Evolutionary conservation across 2,888 invertebrate species (phyloP), one percentile per base, ranked within the genome.

Genomic region (Brassicogethes aeneus): DNA sequence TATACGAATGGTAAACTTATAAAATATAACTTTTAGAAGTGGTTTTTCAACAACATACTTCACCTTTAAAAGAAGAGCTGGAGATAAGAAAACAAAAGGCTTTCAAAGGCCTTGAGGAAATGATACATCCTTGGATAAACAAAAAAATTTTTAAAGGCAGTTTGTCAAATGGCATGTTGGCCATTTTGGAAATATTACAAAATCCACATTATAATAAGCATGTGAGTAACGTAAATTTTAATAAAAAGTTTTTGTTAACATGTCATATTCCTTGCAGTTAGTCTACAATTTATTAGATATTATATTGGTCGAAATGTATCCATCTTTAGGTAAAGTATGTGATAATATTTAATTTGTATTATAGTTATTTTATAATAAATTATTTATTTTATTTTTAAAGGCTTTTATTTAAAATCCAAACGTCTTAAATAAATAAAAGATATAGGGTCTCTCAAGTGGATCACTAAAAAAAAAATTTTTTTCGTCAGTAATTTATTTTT

Each of bases 211-310:
- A 75, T 2, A 81, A 81, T 51, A 81, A 81, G 64, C 77, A 78
- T 54, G 64, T 62, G 45, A 37, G 39, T 42, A 42, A 10, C 7
- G 23, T 10, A 23, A 7, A 7, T 23, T 23, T 23, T 23, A 23
- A 23, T 5, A 10, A 10, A 23, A 23, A 10, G 5, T 5, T 10
- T 23, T 7, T 23, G 23, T 23, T 7, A 23, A 7, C 23, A 23
- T 5, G 23, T 7, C 41, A 47, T 32, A 35, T 42, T 14, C 41
- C 44, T 17, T 61, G 47, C 46, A 67, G 79, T 68, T 91, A 51
- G 79, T 80, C 46, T 90, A 91, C 66, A 79, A 82, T 53, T 69
- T 91, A 39, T 65, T 92, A 51, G 93, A 93, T 64, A 72, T 83
- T 39, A 71, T 88, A 40, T 57, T 88, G 17, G 67, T 75, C 37